A percentile compares a stretch with the other conserved stretches of the same genome.
Conservation (phyloP, 2,888 invertebrate species). For the Lepidocyrtinus sp. region DNA sequence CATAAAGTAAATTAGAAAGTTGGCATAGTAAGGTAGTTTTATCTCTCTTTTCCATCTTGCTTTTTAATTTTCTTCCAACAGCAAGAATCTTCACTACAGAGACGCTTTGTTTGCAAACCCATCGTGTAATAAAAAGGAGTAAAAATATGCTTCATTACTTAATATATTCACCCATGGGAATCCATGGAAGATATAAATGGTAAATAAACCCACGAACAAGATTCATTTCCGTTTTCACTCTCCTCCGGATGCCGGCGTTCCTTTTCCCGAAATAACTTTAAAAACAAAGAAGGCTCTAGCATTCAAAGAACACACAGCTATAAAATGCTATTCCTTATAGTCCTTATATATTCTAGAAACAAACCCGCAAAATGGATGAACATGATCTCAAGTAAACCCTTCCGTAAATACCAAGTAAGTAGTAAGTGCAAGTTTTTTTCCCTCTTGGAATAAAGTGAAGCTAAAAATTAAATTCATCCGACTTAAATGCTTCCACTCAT, state of each 20-base stretch:
- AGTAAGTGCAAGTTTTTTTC: background rate
- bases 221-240: constrained; percentile 66
- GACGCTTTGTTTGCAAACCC: too few relatives aligned
- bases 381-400: constrained; percentile 20
- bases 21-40: too few relatives aligned
- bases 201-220: constrained; percentile 67
- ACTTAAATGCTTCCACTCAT: constrained; percentile 25
- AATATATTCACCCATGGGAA: constrained; percentile 9
- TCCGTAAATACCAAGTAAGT: background rate
- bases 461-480: background rate
- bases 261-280: background rate
- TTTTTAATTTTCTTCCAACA: too few relatives aligned
- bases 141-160: background rate
- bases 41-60: too few relatives aligned
- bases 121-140: too few relatives aligned
- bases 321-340: too few relatives aligned
- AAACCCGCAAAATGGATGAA: constrained; percentile 30
- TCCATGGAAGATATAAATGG: constrained; percentile 53
- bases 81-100: too few relatives aligned
- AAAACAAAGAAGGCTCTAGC: background rate
- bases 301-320: too few relatives aligned
- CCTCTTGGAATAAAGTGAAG: constrained; percentile 14
- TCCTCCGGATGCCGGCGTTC: constrained; percentile 30
- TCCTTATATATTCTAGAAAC: too few relatives aligned
- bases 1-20: too few relatives aligned